Base-by-base conservation (phyloP, 2,113 vertebrate species). In the Toxostoma redivivum region DNA sequence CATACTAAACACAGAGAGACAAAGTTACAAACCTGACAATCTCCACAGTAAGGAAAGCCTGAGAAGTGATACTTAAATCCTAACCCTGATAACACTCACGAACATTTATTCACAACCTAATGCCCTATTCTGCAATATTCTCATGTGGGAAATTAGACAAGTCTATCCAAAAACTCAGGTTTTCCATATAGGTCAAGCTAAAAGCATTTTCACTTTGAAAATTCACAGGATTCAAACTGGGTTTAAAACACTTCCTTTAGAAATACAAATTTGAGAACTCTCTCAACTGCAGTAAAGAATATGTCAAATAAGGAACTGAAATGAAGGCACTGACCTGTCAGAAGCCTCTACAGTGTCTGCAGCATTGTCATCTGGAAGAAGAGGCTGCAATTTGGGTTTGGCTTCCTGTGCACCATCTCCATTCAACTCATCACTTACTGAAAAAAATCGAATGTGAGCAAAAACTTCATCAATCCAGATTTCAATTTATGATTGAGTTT, bases 311-410 rank as follows among this genome's bases (percentile, higher is more conserved):
- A 76, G 7, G 33, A 91, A 38, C 7, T 60, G 62, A 38, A 86
- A 91, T 54, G 28, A 88, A 67, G 38, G 86, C 78, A 96, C 97
- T 92, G 82, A 98, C 98, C 79, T 94, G 81, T 73, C 48, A 81
- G 91, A 90, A 69, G 3, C 30, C 83, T 95, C 84, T 89, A 50
- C 35, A 42, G 69, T 40, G 33, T 95, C 61, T 85, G 51, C 62
- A 69, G 31, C 25, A 5, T 33, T 84, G 50, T 91, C 77, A 56
- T 31, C 67, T 51, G 80, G 88, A 61, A 89, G 65, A 62, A 84
- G 89, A 35, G 8, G 33, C 53, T 86, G 88, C 31, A 56, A 40
- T 62, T 62, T 60, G 48, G 60, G 69, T 50, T 96, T 72, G 8
- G 65, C 62, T 96, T 92, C 94, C 86, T 93, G 83, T 66, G 38